phyloP scores from a whole-genome alignment of 2,113 vertebrate genomes.

The Plecturocebus donacophilus region DNA sequence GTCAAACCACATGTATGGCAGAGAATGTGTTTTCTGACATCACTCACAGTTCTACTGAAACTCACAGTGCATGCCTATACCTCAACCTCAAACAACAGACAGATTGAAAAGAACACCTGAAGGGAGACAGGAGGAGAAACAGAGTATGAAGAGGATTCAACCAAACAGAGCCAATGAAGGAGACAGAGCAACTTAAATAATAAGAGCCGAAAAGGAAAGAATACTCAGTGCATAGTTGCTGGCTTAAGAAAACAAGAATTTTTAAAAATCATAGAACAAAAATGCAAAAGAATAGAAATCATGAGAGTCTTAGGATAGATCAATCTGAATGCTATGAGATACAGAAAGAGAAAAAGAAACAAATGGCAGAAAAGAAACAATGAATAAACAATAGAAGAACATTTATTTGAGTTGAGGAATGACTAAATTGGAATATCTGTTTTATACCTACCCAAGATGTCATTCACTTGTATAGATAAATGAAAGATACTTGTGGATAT shows the following conservation, averaged over 20 bases:
- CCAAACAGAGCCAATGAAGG: neutral
- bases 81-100: neutral
- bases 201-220: neutral
- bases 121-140: neutral
- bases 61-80: neutral
- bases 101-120: neutral
- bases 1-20: neutral
- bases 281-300: neutral
- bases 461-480: neutral
- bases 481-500: neutral
- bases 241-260: neutral
- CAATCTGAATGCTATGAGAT: neutral
- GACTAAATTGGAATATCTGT: neutral
- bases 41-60: neutral
- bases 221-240: neutral
- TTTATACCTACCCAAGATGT: neutral
- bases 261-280: neutral
- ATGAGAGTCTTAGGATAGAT: neutral
- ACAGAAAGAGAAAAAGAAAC: neutral
- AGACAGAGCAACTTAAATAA: neutral
- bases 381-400: neutral
- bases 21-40: neutral
- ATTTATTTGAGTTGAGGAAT: neutral
- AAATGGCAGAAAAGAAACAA: neutral
- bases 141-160: neutral